Base-by-base conservation (phyloP, 2,888 invertebrate genomes). In the Pseudoips prasinana region DNA sequence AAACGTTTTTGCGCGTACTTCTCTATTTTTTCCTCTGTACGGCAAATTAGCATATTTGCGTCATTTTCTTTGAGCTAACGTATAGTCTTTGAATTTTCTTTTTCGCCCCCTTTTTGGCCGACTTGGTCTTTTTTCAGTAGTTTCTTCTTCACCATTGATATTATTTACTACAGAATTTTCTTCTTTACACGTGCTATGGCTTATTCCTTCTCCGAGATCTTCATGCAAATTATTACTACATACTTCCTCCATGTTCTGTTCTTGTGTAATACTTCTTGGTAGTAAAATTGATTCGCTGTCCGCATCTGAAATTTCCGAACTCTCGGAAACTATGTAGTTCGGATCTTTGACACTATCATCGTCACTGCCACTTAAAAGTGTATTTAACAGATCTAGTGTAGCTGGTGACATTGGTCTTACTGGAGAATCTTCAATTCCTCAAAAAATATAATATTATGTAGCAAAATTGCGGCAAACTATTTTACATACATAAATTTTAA, bases 351-450 rank as follows among this genome's bases (percentile, higher is more conserved):
- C 29, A 29, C 11, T 29, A 22, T 29, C 29, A 22, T 29, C 29
- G 2, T 29, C 29, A 29, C 29, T 29, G 22, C 22, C 29, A 29
- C 22, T 29, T 11, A 29, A 29, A 11, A 22, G 22, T 29, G 28
- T 28, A 5, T 29, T 29, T 29, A 29, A 22, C 2, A 29, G 22
- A 29, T 2, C 29, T 22, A 11, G 22, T 29, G 29, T 29, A 29
- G 29, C 29, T 29, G 29, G 29, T 29, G 29, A 22, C 20, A 29
- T 29, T 29, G 0, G 22, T 11, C 22, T 29, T 22, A 22, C 29
- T 29, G 22, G 22, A 29, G 22, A 29, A 29, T 29, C 29, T 29
- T 29, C 22, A 29, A 29, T 29, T 29, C 22, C 29, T 29, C 20
- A 29, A 29, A 29, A 29, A 29, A 29, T 29, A 22, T 22, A 14